Evolutionary conservation across 2,113 vertebrate species (phyloP), one percentile per base, ranked within the genome.

Genomic region (Gavialis gangeticus): DNA sequence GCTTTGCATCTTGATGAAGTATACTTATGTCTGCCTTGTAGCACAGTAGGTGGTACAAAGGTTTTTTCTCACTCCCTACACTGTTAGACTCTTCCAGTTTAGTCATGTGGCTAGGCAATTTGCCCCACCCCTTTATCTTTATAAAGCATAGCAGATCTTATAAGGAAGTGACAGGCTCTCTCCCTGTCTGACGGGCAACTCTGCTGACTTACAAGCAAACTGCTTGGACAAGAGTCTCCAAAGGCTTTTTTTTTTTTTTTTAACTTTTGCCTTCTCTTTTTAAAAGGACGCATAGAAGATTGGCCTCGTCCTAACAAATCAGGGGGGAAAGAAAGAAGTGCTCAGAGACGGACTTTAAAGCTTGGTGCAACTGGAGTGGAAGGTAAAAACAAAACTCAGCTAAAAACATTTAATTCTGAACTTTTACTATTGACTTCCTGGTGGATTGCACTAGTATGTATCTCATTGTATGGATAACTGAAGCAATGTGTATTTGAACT

Each of bases 361-460:
- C 2, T 1, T 30, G 1, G 6, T 0, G 28, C 3, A 46, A 73
- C 69, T 71, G 34, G 19, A 25, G 34, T 25, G 69, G 34, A 73
- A 73, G 69, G 69, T 73, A 73, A 71, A 71, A 71, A 69, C 67
- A 71, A 73, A 73, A 12, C 21, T 46, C 24, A 21, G 27, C 22
- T 12, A 67, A 69, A 30, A 71, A 37, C 37, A 18, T 30, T 22
- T 37, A 34, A 37, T 37, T 4, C 67, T 71, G 34, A 71, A 22
- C 30, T 73, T 46, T 24, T 46, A 24, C 18, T 7, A 6, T 17
- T 30, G 14, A 17, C 34, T 69, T 69, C 34, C n/a, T 69, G 10
- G 30, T 69, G 34, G 28, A 69, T 18, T 69, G 21, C n/a, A 18
- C 4, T 46, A 19, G 18, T 19, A 19, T 30, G 46, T 25, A 37